phyloP scores from a whole-genome alignment of 2,888 invertebrate genomes.

The Nipponacmea schrenckii region DNA sequence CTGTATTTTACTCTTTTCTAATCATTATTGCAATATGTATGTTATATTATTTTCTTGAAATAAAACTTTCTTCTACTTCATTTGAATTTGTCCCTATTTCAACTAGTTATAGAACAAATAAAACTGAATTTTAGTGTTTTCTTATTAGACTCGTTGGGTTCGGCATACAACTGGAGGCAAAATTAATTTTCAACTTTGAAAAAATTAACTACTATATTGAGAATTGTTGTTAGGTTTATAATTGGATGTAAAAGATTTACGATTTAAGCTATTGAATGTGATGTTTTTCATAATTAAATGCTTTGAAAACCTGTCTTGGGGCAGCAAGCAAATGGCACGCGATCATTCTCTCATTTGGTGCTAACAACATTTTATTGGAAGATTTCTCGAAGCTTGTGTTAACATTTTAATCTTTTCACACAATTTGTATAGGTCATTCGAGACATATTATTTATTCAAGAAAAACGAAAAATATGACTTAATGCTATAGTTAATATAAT shows the following conservation, averaged over 20 bases:
- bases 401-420: too few relatives aligned
- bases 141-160: neutral
- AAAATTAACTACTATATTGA: too few relatives aligned
- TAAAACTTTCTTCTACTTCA: neutral
- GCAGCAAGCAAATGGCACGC: conserved; percentile 8
- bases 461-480: too few relatives aligned
- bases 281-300: conserved; percentile 1
- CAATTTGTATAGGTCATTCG: too few relatives aligned
- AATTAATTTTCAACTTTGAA: neutral
- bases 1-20: neutral
- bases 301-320: neutral
- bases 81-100: neutral
- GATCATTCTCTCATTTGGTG: neutral
- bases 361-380: neutral
- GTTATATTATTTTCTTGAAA: neutral
- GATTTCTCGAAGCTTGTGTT: too few relatives aligned
- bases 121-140: neutral
- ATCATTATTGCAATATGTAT: neutral
- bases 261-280: neutral
- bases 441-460: too few relatives aligned
- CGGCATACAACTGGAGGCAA: conserved; percentile 2
- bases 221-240: neutral
- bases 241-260: neutral
- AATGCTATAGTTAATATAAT: too few relatives aligned
- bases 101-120: neutral